Base-by-base conservation (phyloP, 2,888 invertebrate genomes). In the Rhagonycha fulva region DNA sequence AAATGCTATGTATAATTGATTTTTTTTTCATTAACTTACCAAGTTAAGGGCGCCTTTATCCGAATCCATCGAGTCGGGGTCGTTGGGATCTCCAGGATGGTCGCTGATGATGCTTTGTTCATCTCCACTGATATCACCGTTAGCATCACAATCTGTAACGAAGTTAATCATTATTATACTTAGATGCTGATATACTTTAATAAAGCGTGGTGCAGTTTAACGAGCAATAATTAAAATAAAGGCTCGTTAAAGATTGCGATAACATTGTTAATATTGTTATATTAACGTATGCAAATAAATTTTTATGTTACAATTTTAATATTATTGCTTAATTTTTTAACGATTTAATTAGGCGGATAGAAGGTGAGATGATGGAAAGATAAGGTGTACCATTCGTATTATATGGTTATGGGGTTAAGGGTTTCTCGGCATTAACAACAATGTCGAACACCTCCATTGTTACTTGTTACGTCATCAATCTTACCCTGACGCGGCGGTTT, bases 61-160 rank as follows among this genome's bases (percentile, higher is more conserved):
- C 47, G 92, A 92, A 83, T 92, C 92, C 89, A 92, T 89, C 75
- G 92, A 92, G 85, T 92, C 91, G 79, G 90, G 91, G 81, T 91
- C 91, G 79, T 90, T 87, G 78, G 90, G 90, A 70, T 88, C 90
- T 79, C 89, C 88, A 14, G 89, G 87, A 77, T 89, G 89, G 79
- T 91, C 91, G 85, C 92, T 92, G 79, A 88, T 88, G 82, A 89
- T 88, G 84, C 92, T 92, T 80, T 91, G 89, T 76, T 92, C 92
- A 82, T 92, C 92, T 68, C 91, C 91, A 83, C 91, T 92, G 80
- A 91, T 88, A 81, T 92, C 92, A 30, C 91, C 91, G 81, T 91
- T 91, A 76, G 89, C 89, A 79, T 91, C 91, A 78, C 89, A 90
- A 88, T 91, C 92, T 92, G 88, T 0, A 89, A 90, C 19, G 78